These are phyloP conservation scores for Andricus curvator DNA, from an alignment of 2,888 invertebrate genomes.

Conservation along the genomic window DNA sequence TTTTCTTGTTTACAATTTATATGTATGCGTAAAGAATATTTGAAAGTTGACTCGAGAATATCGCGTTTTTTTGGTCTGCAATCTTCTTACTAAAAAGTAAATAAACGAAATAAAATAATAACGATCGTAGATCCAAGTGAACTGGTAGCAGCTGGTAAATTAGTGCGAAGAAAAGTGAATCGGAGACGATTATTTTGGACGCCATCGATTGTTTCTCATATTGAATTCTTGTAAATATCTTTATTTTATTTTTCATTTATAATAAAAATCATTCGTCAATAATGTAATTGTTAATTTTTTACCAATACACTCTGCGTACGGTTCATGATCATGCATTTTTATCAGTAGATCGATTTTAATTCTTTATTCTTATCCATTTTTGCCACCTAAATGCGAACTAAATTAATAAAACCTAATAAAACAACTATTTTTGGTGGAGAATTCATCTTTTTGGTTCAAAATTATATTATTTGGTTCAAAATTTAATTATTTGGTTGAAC, in stretches of 20 bases:
- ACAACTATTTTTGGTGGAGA: no score
- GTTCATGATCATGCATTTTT: no score
- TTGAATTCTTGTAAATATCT: constrained; percentile 77
- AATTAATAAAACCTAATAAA: no score
- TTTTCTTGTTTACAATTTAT: background rate
- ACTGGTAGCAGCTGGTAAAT: constrained; percentile 54
- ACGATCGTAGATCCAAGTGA: constrained; percentile 57
- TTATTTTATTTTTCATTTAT: constrained; percentile 78
- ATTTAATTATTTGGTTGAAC: no score
- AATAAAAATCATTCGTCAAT: constrained; percentile 79
- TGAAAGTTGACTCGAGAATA: background rate
- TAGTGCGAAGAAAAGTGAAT: constrained; percentile 27
- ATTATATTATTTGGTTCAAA: no score
- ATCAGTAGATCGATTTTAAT: no score
- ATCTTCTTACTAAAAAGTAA: background rate
- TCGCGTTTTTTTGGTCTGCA: background rate
- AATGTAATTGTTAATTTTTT: constrained; percentile 75
- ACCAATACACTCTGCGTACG: no score
- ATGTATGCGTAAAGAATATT: background rate
- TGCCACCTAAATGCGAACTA: no score
- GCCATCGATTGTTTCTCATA: constrained; percentile 65
- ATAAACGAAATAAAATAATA: background rate
- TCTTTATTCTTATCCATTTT: no score
- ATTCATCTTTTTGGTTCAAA: no score
- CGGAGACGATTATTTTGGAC: constrained; percentile 43